Base-by-base conservation (phyloP, 2,888 invertebrate genomes). In the Drosophila anomelani region DNA sequence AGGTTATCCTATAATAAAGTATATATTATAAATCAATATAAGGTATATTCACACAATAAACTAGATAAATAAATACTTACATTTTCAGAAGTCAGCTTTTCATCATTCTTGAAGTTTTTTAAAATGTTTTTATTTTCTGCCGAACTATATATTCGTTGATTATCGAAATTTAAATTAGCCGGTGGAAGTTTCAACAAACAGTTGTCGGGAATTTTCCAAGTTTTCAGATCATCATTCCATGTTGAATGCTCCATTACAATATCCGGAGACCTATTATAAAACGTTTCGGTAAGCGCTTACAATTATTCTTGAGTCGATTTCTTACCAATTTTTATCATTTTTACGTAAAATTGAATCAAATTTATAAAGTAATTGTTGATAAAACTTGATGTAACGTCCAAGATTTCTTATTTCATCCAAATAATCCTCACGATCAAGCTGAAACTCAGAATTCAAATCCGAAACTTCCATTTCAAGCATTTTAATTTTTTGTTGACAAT, bases 371-470 rank as follows among this genome's bases (percentile, higher is more conserved):
- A 95, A 93, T 84, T 95, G 94, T 62, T 94, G 94, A 76, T 95
- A 92, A 47, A 96, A 93, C 90, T 95, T 95, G 26, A 95, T 89
- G 81, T 95, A 95, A 75, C 94, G 94, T 64, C 96, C 95, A 82
- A 96, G 95, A 77, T 95, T 94, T 20, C 97, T 93, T 38, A 97
- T 96, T 0, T 96, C 95, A 87, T 97, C 97, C 75, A 97, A 92
- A 90, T 97, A 97, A 90, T 97, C 96, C n/a, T 95, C 95, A 3
- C 96, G 93, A 89, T 97, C 97, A 61, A 94, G 93, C 91, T 97
- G 96, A 91, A 97, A 97, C 92, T 97, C 97, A 12, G 95, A 94
- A 83, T 96, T 96, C 4, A 97, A 93, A 91, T 97, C 97, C 7
- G 93, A 92, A 26, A 97, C 95, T 91, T 97, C 97, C 66, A 95